Evolutionary conservation across 2,113 vertebrate species (phyloP).

Genomic region (Glaucidium brasilianum): DNA sequence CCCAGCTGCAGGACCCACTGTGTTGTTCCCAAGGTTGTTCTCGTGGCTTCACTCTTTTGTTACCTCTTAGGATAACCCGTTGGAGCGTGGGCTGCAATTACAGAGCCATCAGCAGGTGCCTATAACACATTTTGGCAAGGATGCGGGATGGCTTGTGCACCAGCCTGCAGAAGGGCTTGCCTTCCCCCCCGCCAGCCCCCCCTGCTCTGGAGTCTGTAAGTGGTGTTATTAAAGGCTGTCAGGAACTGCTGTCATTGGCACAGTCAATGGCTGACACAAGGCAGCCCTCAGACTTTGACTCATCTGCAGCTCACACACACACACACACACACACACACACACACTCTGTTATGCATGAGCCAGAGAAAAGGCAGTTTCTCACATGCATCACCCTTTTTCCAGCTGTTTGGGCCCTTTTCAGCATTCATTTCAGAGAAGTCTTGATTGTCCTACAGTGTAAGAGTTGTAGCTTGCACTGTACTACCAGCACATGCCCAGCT

Average conservation of each 20-base stretch:
- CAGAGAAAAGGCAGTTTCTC: not conserved
- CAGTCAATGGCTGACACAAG: slow-evolving; percentile 51
- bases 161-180: not conserved
- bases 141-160: not conserved
- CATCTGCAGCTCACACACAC: not conserved
- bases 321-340: not conserved
- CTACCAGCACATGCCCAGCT: not conserved
- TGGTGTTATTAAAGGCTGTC: slow-evolving; percentile 29
- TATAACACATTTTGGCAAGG: not conserved
- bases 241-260: slow-evolving; percentile 50
- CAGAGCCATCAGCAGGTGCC: not conserved
- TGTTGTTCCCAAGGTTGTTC: not conserved
- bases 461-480: not conserved
- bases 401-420: slow-evolving; percentile 1
- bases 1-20: fast-evolving
- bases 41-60: not conserved
- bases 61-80: not conserved
- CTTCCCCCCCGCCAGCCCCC: not conserved
- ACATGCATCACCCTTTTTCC: not conserved
- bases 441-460: not conserved
- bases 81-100: not conserved
- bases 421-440: not conserved
- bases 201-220: not conserved
- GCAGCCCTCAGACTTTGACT: slow-evolving; percentile 56
- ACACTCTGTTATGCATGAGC: not conserved